Conservation (phyloP, 1,140 invertebrate species). For the Drosophila leontia region DNA sequence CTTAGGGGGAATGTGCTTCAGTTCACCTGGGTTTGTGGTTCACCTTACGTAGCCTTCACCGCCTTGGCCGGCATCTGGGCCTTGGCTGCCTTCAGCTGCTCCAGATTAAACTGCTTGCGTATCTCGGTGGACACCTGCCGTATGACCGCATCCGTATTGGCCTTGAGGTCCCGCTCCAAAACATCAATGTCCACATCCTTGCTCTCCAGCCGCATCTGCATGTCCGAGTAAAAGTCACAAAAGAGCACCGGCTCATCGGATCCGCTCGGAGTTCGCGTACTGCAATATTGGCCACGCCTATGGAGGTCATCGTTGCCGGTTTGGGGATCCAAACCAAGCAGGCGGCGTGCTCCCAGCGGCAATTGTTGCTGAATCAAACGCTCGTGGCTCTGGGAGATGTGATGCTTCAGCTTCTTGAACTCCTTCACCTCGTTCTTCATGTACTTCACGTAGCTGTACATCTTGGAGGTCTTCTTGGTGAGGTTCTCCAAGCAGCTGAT, state of each 20-base stretch:
- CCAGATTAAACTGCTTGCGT: constrained; percentile 74
- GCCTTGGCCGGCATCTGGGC: constrained; percentile 68
- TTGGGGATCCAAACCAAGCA: constrained; percentile 38
- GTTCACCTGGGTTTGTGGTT: neutral
- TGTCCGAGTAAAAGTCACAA: constrained; percentile 84
- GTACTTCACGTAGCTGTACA: constrained; percentile 82
- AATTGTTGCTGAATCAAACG: constrained; percentile 78
- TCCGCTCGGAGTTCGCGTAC: constrained; percentile 66
- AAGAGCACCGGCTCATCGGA: constrained; percentile 83
- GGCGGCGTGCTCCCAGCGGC: constrained; percentile 64
- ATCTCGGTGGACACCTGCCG: constrained; percentile 76
- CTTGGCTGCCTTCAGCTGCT: constrained; percentile 75
- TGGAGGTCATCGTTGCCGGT: constrained; percentile 71
- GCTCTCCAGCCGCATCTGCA: constrained; percentile 83
- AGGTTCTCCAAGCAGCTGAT: constrained; percentile 80
- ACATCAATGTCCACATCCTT: constrained; percentile 80
- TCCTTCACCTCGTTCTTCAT: constrained; percentile 82
- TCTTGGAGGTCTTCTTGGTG: constrained; percentile 75
- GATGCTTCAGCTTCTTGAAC: constrained; percentile 76
- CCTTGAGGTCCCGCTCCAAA: constrained; percentile 74
- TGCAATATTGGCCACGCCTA: constrained; percentile 81
- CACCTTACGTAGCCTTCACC: constrained; percentile 55
- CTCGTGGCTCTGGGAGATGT: constrained; percentile 75
- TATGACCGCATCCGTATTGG: constrained; percentile 76
- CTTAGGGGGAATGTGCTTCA: constrained; percentile 48